A percentile compares a stretch with the other conserved stretches of the same genome.
phyloP scores from a whole-genome alignment of 2,113 vertebrate genomes.

The Podarcis cretensis region DNA sequence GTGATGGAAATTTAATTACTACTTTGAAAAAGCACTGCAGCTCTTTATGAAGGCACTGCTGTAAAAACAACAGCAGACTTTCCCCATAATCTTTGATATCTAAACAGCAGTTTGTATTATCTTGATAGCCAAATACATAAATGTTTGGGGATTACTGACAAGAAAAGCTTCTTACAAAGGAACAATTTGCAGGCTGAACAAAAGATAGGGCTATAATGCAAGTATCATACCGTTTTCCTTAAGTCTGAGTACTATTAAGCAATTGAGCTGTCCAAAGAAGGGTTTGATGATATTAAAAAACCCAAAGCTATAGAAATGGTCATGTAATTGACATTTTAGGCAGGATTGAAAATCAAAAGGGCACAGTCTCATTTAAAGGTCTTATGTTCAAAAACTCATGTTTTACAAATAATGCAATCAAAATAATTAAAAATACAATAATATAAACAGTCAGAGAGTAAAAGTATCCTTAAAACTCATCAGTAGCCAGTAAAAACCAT shows the following conservation, averaged over 20 bases:
- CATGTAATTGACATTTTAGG: neutral
- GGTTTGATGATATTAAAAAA: neutral
- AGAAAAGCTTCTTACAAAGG: slow-evolving; percentile 19
- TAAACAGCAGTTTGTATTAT: slow-evolving; percentile 5
- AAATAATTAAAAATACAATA: no score
- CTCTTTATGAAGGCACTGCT: neutral
- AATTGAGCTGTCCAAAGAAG: slow-evolving; percentile 1
- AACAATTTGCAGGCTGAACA: neutral
- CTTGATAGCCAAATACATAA: neutral
- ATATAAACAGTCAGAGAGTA: no score
- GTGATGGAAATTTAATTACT: neutral
- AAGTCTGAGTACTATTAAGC: neutral
- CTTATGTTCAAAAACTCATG: neutral
- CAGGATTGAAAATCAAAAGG: neutral
- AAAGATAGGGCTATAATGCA: neutral
- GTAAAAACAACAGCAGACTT: neutral
- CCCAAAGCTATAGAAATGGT: neutral
- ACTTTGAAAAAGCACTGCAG: neutral
- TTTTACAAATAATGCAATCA: neutral
- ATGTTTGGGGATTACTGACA: slow-evolving; percentile 1
- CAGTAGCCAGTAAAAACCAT: no score
- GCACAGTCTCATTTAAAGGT: neutral
- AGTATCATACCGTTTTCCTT: neutral
- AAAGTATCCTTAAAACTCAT: no score
- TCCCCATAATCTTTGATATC: neutral